Evolutionary conservation across 2,888 invertebrate species (phyloP), one percentile per base, ranked within the genome.

Genomic region (Sinotaia quadrata): DNA sequence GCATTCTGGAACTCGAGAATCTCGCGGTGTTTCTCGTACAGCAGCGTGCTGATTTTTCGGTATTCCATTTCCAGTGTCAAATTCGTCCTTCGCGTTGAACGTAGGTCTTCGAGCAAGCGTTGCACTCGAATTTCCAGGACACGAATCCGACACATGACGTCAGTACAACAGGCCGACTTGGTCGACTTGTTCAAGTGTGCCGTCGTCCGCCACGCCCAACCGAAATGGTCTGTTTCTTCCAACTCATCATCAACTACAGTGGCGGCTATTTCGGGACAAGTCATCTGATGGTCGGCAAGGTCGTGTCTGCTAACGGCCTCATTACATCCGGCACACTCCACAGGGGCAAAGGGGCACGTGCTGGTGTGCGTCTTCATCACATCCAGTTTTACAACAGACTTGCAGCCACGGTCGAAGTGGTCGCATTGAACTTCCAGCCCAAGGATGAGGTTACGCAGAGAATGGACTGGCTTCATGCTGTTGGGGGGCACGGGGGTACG

Each of bases 231-330:
- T 1, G 10, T 10, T 21, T 33, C 51, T 24, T 33, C 37, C 21
- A 18, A 41, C 41, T 77, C 76, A 10, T 80, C 80, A 24, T 79
- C 80, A 10, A 69, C 58, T 24, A 82, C 60, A 0, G 79, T 89
- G 88, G 92, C 89, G 89, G 92, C 90, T 24, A 85, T 81, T 12
- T 77, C 84, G n/a, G 79, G 76, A 65, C 87, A 87, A 18, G 74
- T 60, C 49, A 83, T 78, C 63, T 85, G 85, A 68, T 87, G 87
- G 2, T 76, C 69, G 0, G 84, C 77, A 24, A 87, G 76, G 44
- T 84, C 79, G 24, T 75, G 72, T 31, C 80, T 72, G 65, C 75
- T 78, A 5, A 87, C 78, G 4, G 72, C 75, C 29, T 67, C 61
- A 24, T 68, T 75, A 72, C 87, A 87, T 0, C 85, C 85, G 0